A percentile compares a stretch with the other conserved stretches of the same genome.
Evolutionary conservation across 2,888 invertebrate species (phyloP).

Genomic region (Brachyptera risi): DNA sequence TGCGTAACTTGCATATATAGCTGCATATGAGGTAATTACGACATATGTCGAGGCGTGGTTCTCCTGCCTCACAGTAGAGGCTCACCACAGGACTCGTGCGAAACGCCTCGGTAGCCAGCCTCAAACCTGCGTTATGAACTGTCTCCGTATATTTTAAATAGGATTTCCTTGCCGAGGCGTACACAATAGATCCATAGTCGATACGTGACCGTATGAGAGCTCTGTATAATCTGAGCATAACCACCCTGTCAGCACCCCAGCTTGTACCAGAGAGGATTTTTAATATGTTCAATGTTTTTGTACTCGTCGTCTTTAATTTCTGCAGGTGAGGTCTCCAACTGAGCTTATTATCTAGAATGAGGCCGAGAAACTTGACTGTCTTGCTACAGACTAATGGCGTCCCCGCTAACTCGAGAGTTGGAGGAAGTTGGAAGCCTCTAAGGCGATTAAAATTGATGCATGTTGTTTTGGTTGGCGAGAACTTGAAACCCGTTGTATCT

Average conservation of each 20-base stretch:
- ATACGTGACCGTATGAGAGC: neutral
- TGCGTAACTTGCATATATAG: neutral
- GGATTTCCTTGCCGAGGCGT: neutral
- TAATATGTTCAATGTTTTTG: neutral
- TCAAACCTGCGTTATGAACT: neutral
- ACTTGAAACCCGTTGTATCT: neutral
- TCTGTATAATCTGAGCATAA: conserved; percentile 1
- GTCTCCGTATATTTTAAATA: neutral
- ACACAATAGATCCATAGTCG: conserved; percentile 3
- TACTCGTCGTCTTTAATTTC: neutral
- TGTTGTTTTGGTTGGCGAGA: neutral
- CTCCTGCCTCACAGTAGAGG: neutral
- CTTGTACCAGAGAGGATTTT: too few relatives aligned
- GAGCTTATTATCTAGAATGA: neutral
- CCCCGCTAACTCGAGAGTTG: neutral
- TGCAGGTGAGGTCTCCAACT: neutral
- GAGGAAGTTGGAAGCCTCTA: neutral
- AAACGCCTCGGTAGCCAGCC: neutral
- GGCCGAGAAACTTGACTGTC: neutral
- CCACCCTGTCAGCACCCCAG: too few relatives aligned
- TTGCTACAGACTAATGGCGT: neutral
- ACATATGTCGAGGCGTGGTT: neutral
- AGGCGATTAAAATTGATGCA: neutral
- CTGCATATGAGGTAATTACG: neutral
- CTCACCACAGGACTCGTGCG: conserved; percentile 14